A percentile compares a stretch with the other conserved stretches of the same genome.
Evolutionary conservation across 2,797 vertebrate species (phyloP).

Genomic region (Thamnophis elegans): DNA sequence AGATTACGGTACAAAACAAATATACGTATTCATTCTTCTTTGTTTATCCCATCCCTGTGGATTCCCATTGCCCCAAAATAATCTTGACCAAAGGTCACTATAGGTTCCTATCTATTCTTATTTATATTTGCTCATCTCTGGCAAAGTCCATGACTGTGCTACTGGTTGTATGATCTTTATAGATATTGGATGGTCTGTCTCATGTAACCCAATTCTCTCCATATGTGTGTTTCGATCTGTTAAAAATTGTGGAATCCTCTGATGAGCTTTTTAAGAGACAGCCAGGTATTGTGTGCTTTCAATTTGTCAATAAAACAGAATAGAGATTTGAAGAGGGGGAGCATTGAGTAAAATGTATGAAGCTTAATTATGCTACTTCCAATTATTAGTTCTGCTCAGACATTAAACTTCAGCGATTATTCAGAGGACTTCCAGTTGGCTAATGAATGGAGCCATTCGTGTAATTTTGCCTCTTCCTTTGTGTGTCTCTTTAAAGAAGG

Average conservation of each 20-base stretch:
- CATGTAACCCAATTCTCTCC: not conserved
- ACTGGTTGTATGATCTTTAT: not conserved
- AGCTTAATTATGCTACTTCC: not conserved
- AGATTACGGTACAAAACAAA: not conserved
- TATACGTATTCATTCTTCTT: not conserved
- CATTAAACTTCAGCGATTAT: not conserved
- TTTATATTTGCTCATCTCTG: not conserved
- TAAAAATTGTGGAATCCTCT: not conserved
- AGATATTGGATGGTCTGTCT: not conserved
- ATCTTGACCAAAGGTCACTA: not conserved
- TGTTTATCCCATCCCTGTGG: not conserved
- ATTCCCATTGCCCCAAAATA: not conserved
- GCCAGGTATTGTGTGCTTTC: not conserved
- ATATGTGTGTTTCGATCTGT: not conserved
- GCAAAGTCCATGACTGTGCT: not conserved
- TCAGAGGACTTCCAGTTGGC: not conserved
- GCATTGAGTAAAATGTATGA: not conserved
- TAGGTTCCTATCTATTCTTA: not conserved
- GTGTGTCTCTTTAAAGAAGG: not conserved
- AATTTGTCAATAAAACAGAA: not conserved
- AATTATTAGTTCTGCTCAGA: not conserved
- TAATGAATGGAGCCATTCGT: not conserved
- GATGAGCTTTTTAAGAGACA: not conserved
- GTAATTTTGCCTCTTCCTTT: not conserved
- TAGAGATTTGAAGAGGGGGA: not conserved